Conservation (phyloP, 2,888 invertebrate species). For the Ethmia dodecea region DNA sequence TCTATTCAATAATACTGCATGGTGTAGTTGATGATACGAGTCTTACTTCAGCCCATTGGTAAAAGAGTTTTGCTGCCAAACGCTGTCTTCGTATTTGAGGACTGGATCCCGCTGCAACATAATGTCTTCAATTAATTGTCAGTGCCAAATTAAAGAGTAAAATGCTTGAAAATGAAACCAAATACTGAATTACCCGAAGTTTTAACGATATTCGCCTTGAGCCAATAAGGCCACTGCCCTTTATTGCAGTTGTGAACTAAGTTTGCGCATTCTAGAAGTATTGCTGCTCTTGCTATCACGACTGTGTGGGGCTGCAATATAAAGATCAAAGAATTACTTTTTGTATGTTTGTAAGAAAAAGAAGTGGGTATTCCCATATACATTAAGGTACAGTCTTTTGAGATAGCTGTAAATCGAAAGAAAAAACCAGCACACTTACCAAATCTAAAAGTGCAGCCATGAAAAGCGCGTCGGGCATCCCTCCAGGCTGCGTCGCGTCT, state of each 20-base stretch:
- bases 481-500: constrained; percentile 97
- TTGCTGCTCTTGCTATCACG: constrained; percentile 93
- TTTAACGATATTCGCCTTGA: constrained; percentile 85
- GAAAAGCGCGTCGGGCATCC: constrained; percentile 96
- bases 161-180: too few relatives aligned
- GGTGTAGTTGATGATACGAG: too few relatives aligned
- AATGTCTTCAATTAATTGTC: too few relatives aligned
- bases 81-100: constrained; percentile 73
- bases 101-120: constrained; percentile 51
- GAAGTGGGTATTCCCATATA: neutral
- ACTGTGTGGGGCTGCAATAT: constrained; percentile 91
- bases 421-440: constrained; percentile 82
- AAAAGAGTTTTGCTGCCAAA: constrained; percentile 97
- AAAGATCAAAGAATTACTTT: neutral
- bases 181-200: constrained; percentile 57
- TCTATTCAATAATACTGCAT: too few relatives aligned
- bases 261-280: constrained; percentile 96
- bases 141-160: too few relatives aligned
- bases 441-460: constrained; percentile 96
- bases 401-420: too few relatives aligned
- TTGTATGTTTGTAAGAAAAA: too few relatives aligned
- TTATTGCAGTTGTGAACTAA: constrained; percentile 98
- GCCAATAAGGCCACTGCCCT: constrained; percentile 99
- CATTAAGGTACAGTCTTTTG: too few relatives aligned
- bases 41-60: constrained; percentile 96